These are phyloP conservation scores for Microplitis mediator DNA, from an alignment of 1,140 invertebrate genomes.

Conservation along the genomic window DNA sequence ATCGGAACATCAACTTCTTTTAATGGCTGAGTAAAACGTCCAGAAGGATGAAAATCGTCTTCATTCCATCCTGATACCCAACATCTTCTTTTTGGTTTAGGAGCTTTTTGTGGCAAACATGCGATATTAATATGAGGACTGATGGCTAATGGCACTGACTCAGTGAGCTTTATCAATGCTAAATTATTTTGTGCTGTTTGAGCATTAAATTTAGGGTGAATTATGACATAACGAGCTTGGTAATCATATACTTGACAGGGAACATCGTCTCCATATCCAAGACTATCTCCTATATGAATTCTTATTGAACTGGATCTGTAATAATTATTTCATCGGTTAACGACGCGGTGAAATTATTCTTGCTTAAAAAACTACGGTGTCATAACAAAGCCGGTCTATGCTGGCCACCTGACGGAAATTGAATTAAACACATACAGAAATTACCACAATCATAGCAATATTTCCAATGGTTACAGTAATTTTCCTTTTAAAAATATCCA, in stretches of 20 bases:
- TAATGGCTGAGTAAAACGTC: slow-evolving; percentile 67
- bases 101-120: slow-evolving; percentile 67
- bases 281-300: slow-evolving; percentile 74
- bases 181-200: slow-evolving; percentile 73
- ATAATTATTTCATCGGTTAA: background rate
- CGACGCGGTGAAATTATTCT: background rate
- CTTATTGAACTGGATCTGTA: background rate
- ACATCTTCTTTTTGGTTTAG: slow-evolving; percentile 68
- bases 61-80: slow-evolving; percentile 85
- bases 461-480: no score
- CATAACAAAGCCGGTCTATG: no score
- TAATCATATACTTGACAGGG: slow-evolving; percentile 67
- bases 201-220: slow-evolving; percentile 71
- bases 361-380: no score
- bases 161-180: slow-evolving; percentile 68
- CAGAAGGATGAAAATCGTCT: slow-evolving; percentile 71
- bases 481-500: no score
- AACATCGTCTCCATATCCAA: slow-evolving; percentile 67
- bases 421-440: no score
- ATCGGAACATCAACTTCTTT: slow-evolving; percentile 76
- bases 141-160: slow-evolving; percentile 65
- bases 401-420: no score
- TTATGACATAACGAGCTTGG: slow-evolving; percentile 62
- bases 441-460: no score
- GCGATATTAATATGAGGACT: slow-evolving; percentile 74